A percentile compares a stretch with the other conserved stretches of the same genome.
phyloP scores from a whole-genome alignment of 2,888 invertebrate genomes.

The Phyllotreta cruciferae region DNA sequence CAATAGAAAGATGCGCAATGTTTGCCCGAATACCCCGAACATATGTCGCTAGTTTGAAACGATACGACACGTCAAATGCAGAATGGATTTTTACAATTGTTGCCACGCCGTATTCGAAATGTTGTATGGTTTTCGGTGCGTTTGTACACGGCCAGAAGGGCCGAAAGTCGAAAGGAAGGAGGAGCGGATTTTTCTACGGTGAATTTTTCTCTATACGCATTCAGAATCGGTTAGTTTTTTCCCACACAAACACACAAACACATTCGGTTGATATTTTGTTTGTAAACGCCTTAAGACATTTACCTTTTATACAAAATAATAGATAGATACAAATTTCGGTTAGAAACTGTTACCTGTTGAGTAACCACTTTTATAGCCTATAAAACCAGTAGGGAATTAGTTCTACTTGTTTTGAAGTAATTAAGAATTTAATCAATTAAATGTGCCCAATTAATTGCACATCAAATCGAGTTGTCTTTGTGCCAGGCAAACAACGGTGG shows the following conservation, averaged over 20 bases:
- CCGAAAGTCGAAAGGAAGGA: conserved; percentile 19
- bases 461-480: too few species aligned
- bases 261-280: neutral
- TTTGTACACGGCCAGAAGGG: conserved; percentile 3
- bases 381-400: too few species aligned
- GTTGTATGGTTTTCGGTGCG: conserved; percentile 32
- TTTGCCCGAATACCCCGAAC: conserved; percentile 49
- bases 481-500: too few species aligned
- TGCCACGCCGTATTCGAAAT: conserved; percentile 35
- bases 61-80: conserved; percentile 45
- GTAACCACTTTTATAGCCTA: too few species aligned
- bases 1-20: conserved; percentile 56
- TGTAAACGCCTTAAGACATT: too few species aligned
- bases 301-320: too few species aligned
- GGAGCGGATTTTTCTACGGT: conserved; percentile 30
- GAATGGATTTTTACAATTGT: conserved; percentile 42
- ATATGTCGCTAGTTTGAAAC: conserved; percentile 47
- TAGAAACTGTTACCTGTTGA: too few species aligned
- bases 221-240: conserved; percentile 17
- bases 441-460: too few species aligned
- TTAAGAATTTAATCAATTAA: too few species aligned
- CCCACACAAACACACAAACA: conserved; percentile 6
- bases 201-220: conserved; percentile 9
- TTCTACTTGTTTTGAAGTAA: too few species aligned
- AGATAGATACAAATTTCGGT: too few species aligned